Conservation (phyloP, 2,888 invertebrate genomes). For the Drosophila villosipedis region DNA sequence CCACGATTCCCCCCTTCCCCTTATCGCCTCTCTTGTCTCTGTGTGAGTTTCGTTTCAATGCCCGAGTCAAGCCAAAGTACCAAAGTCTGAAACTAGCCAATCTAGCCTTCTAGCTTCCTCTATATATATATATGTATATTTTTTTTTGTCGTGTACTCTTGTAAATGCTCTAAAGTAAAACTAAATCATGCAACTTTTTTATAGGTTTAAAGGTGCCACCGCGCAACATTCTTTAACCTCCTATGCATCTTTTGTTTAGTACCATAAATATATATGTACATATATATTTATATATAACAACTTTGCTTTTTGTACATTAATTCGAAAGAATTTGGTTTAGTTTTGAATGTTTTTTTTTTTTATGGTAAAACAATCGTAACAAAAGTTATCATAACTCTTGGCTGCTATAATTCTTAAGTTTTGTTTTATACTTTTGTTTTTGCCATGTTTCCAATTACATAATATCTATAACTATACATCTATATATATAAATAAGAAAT, state of each 20-base stretch:
- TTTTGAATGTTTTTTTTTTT: constrained; percentile 44
- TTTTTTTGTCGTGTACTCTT: constrained; percentile 36
- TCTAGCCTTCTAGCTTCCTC: constrained; percentile 12
- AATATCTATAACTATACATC: constrained; percentile 34
- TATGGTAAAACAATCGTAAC: constrained; percentile 14
- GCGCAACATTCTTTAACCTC: constrained; percentile 35
- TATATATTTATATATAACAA: background rate
- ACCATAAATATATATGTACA: background rate
- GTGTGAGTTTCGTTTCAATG: constrained; percentile 62
- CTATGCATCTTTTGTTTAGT: constrained; percentile 39
- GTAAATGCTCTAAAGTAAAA: constrained; percentile 51
- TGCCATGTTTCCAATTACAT: constrained; percentile 63
- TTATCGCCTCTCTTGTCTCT: constrained; percentile 18
- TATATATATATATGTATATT: constrained; percentile 24
- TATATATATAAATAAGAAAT: constrained; percentile 48
- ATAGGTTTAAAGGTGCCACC: constrained; percentile 30
- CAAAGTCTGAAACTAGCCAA: constrained; percentile 34
- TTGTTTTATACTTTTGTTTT: constrained; percentile 52
- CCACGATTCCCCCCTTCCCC: background rate
- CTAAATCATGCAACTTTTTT: constrained; percentile 54
- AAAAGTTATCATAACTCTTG: constrained; percentile 34
- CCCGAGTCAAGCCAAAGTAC: constrained; percentile 49
- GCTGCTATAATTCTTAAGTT: constrained; percentile 31
- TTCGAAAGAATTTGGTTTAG: constrained; percentile 25
- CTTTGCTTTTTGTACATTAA: constrained; percentile 54